Base-by-base conservation (phyloP, 2,113 vertebrate species). In the Chloroceryle aenea region DNA sequence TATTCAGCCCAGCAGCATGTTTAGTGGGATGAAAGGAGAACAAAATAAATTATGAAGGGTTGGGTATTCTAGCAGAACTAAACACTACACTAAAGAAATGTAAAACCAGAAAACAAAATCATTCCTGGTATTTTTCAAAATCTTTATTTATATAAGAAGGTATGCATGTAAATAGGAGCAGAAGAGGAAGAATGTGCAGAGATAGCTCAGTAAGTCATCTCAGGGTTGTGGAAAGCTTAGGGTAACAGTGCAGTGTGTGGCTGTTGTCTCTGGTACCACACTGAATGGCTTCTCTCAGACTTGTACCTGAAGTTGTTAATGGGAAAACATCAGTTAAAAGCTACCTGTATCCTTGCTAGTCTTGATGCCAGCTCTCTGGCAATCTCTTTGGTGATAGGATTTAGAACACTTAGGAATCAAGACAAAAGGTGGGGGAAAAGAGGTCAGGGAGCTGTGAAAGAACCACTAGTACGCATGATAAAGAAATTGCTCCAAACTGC, bases 181-280 rank as follows among this genome's bases (percentile, higher is more conserved):
- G 22, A 71, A 67, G 48, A 63, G 40, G 26, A 67, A 68, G 55
- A 42, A 88, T 13, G 2, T 73, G 67, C 9, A 17, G 25, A 79
- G 25, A 36, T 34, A 7, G 6, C 69, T 73, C 38, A 53, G 55
- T 40, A 72, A 78, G 26, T 71, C 0, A 0, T 73, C n/a, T 66
- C 40, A 55, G 66, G 30, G 34, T 43, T 66, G 48, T 61, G 53
- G 30, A n/a, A 87, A 53, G n/a, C 7, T 3, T 23, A 10, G 29
- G 40, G 9, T 78, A 36, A 48, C 21, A 62, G 29, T 78, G 25
- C 7, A 53, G 30, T 66, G 34, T 14, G 1, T 42, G 30, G 27
- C 40, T 45, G 6, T 10, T 77, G 10, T 58, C 40, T 76, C 48
- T 90, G 71, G 2, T 47, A 27, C 40, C 36, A 36, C 25, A 42